These are phyloP conservation scores for Coenobita brevimanus DNA, from an alignment of 1,140 invertebrate genomes.

Conservation along the genomic window DNA sequence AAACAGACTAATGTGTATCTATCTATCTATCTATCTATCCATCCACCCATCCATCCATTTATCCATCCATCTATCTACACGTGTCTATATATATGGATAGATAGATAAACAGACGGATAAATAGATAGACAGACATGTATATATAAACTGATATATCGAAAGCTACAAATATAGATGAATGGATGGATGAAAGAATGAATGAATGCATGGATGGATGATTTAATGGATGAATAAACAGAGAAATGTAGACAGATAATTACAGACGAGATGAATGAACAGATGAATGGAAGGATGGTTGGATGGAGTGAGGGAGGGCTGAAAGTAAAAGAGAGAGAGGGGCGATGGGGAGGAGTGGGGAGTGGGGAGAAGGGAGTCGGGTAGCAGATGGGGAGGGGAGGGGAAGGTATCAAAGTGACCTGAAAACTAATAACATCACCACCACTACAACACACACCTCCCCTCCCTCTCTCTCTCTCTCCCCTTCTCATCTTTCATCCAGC, in stretches of 20 bases:
- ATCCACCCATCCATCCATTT: no score
- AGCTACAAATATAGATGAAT: not conserved
- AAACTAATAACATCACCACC: no score
- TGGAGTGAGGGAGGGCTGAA: not conserved
- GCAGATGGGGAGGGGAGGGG: not conserved
- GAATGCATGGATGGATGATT: not conserved
- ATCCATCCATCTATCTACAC: no score
- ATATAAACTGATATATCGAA: not conserved
- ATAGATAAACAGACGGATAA: not conserved
- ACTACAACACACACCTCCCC: no score
- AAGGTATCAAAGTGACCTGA: no score
- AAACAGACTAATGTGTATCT: no score
- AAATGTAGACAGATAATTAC: not conserved
- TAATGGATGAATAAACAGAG: not conserved
- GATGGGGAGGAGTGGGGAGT: not conserved
- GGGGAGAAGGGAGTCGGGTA: not conserved
- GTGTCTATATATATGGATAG: not conserved
- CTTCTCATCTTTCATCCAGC: no score
- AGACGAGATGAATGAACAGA: not conserved
- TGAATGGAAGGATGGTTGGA: not conserved
- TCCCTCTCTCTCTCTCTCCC: no score
- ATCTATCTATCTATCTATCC: no score
- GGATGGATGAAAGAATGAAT: not conserved
- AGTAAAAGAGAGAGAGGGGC: not conserved
- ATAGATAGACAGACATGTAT: not conserved